phyloP scores from a whole-genome alignment of 2,113 vertebrate genomes.

The Deroptyus accipitrinus region DNA sequence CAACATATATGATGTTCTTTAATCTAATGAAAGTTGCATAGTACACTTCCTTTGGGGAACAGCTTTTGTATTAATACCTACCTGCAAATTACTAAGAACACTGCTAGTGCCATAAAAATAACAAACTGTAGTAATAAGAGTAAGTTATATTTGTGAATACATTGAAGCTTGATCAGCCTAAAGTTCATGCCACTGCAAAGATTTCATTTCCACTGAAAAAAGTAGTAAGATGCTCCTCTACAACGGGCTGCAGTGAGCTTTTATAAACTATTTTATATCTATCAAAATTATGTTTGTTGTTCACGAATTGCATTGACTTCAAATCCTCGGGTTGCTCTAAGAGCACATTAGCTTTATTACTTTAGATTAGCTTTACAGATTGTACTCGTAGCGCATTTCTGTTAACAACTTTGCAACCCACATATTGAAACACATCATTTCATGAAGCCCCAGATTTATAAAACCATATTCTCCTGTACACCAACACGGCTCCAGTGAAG shows the following conservation, averaged over 20 bases:
- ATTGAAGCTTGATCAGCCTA: not conserved
- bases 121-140: conserved; percentile 16
- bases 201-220: conserved; percentile 4
- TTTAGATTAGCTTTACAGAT: conserved; percentile 27
- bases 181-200: not conserved
- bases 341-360: conserved; percentile 33
- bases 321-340: conserved; percentile 9
- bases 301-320: conserved; percentile 10
- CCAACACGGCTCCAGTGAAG: not conserved
- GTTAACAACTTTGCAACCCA: conserved; percentile 2
- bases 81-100: conserved; percentile 23
- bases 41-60: not conserved
- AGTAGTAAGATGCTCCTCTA: not conserved
- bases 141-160: conserved; percentile 3
- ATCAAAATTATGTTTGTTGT: not conserved
- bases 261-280: not conserved
- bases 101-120: conserved; percentile 13
- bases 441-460: not conserved
- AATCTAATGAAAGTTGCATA: not conserved
- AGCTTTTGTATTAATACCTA: not conserved
- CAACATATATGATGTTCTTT: not conserved
- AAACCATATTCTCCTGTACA: not conserved
- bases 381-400: not conserved
- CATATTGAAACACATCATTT: not conserved
- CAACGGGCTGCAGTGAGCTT: not conserved